These are phyloP conservation scores for Tachina lurida DNA, from an alignment of 2,888 invertebrate genomes.

Conservation along the genomic window DNA sequence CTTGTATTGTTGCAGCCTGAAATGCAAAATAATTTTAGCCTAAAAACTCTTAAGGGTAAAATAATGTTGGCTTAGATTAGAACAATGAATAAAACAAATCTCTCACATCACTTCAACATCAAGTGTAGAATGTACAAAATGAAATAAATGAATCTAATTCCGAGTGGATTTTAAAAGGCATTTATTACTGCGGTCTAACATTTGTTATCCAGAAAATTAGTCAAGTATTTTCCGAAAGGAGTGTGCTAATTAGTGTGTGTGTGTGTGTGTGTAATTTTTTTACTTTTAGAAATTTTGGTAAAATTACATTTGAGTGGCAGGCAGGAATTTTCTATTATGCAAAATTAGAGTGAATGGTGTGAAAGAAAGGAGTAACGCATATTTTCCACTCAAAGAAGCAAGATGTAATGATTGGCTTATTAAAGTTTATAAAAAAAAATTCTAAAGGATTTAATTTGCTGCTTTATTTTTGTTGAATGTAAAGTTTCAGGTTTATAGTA, in stretches of 20 bases:
- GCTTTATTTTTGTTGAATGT: no score
- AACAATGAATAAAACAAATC: constrained; percentile 19
- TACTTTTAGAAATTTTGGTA: neutral
- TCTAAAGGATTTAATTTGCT: no score
- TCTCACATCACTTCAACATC: neutral
- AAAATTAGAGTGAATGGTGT: no score
- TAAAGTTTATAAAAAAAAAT: no score
- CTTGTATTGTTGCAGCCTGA: constrained; percentile 1
- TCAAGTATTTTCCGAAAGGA: constrained; percentile 17
- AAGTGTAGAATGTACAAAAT: neutral
- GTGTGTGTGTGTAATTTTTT: neutral
- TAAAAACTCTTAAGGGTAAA: constrained; percentile 57
- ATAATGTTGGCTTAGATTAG: constrained; percentile 38
- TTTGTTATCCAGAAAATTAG: constrained; percentile 45
- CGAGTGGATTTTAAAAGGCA: constrained; percentile 22
- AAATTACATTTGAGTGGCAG: neutral
- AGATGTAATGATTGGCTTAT: no score
- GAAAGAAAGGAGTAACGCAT: no score
- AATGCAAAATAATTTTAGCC: constrained; percentile 52
- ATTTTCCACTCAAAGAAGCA: no score
- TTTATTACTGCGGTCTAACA: constrained; percentile 36
- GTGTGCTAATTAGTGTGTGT: neutral
- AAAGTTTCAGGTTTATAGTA: no score
- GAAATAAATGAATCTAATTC: neutral
- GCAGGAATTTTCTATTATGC: neutral